Base-by-base conservation (phyloP, 2,797 vertebrate species). In the Coilia nasus region DNA sequence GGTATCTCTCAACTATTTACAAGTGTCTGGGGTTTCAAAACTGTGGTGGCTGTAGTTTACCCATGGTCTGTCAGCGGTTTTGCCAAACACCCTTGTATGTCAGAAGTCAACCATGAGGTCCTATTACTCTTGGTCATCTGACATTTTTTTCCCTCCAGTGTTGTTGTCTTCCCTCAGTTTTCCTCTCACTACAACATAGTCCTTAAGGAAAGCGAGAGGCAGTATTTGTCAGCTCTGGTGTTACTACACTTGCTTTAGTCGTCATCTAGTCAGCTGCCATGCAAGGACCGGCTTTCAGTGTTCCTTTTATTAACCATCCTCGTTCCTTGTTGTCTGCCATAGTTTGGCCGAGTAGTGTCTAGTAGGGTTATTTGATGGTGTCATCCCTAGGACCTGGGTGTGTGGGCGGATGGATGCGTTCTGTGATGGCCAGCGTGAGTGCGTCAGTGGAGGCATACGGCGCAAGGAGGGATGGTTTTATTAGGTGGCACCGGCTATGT, bases 401-500 rank as follows among this genome's bases (percentile, higher is more conserved):
- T n/a, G n/a, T n/a, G n/a, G n/a, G n/a, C n/a, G n/a, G n/a, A n/a
- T n/a, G 5, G 35, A 44, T 44, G 71, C 19, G 71, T 35, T 41
- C 31, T 21, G 71, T 78, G 31, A 35, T 0, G 0, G 25, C 28
- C 44, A 17, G 19, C 19, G 19, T 44, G 35, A 41, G 6, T 19
- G 71, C 71, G 35, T 14, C 15, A 19, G 31, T 21, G 71, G 35
- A 41, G 71, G 71, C 15, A 44, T 44, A 31, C 41, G 35, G 14
- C 28, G 15, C 28, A 31, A 14, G 64, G 47, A 35, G 47, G n/a
- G 41, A 54, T 81, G 56, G 41, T 84, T 62, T 71, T 82, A 87
- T 86, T 82, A 82, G 83, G 87, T 82, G 85, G 86, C 47, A 85
- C 86, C 67, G 85, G 88, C 88, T 81, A 85, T 87, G 81, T 93